Base-by-base conservation (phyloP, 2,797 vertebrate species). In the Sebastes trivittatus region DNA sequence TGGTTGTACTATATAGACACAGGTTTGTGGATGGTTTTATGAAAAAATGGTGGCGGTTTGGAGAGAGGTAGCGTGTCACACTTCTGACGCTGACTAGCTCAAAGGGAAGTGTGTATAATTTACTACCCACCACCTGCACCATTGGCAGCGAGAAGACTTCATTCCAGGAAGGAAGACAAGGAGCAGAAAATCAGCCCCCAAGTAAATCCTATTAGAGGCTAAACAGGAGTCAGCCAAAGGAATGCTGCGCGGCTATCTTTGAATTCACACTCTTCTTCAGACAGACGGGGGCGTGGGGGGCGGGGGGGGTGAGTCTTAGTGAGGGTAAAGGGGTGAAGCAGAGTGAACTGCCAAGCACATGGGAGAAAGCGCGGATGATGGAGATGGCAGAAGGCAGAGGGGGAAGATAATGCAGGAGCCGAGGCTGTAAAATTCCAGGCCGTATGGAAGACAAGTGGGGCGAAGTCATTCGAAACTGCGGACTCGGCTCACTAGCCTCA, bases 81-180 rank as follows among this genome's bases (percentile, higher is more conserved):
- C 81, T 82, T 77, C 61, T 80, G 62, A 77, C 81, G 86, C 87
- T 86, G 77, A 85, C 75, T 87, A 63, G 90, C 91, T 93, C 75
- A 75, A 88, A 89, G 91, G 89, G 90, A 89, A 88, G 90, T 81
- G 88, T 93, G 83, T 89, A 92, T 95, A 94, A 94, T 95, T 95
- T 88, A 94, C 91, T 83, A 90, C 89, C 88, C 92, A 88, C 93
- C 94, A 93, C 93, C 92, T 94, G 94, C 89, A 93, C 88, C 67
- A 72, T 80, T 92, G 89, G 86, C 84, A 69, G 83, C 82, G 65
- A 84, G 82, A 92, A 71, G 87, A 91, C 89, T 94, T 89, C 85
- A 93, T 91, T 90, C 83, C 86, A 88, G 85, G 85, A 86, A 27
- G 70, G 76, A 88, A 87, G 88, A 91, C 87, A 79, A 88, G 88